A percentile compares a stretch with the other conserved stretches of the same genome.
Evolutionary conservation across 2,113 vertebrate genomes (phyloP).

Genomic region (Hemicordylus capensis): DNA sequence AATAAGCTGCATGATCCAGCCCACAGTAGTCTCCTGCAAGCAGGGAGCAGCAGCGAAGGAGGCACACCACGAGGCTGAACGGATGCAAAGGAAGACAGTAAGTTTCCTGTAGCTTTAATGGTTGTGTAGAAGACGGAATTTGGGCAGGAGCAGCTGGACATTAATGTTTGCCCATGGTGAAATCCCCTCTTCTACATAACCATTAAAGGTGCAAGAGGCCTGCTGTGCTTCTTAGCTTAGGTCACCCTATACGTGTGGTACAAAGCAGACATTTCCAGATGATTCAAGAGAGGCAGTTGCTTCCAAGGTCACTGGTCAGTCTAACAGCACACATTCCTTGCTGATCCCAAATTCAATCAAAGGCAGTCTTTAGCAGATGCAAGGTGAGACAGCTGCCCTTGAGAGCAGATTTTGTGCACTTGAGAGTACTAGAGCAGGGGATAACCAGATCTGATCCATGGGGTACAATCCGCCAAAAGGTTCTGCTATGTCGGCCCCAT

Average conservation of each 20-base stretch:
- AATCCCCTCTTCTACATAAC: background rate
- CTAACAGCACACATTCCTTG: background rate
- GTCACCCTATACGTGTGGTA: background rate
- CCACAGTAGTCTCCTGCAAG: background rate
- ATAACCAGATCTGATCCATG: background rate
- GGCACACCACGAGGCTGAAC: background rate
- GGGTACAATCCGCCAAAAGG: background rate
- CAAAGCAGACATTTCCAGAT: background rate
- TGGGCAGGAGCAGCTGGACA: background rate
- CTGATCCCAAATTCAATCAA: background rate
- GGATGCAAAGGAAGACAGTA: background rate
- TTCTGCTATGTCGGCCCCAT: background rate
- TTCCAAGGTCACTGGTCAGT: background rate
- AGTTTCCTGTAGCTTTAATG: background rate
- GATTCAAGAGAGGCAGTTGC: background rate
- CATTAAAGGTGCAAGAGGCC: background rate
- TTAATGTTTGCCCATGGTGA: background rate
- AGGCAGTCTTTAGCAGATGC: background rate
- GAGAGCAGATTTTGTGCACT: too few relatives aligned
- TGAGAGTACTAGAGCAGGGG: background rate
- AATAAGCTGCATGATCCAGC: background rate
- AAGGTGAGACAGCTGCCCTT: background rate
- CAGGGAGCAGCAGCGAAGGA: background rate
- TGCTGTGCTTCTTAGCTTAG: background rate
- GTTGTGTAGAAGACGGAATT: background rate